Evolutionary conservation across 2,888 invertebrate species (phyloP).

Genomic region (Phortica okadai): DNA sequence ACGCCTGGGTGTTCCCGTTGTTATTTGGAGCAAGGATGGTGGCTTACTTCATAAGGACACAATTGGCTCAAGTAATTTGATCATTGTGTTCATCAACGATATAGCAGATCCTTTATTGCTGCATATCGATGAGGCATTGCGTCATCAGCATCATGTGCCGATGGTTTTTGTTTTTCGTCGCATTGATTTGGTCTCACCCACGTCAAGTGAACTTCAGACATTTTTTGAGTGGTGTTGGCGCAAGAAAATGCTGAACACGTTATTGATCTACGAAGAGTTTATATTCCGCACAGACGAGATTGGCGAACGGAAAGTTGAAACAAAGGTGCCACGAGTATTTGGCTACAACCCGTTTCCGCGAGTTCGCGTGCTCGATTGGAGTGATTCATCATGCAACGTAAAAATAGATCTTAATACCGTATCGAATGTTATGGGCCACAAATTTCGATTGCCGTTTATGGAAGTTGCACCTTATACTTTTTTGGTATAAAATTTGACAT

Average conservation of each 20-base stretch:
- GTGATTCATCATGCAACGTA: neutral
- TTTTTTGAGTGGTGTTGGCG: constrained; percentile 17
- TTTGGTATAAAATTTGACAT: too few relatives aligned
- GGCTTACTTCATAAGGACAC: neutral
- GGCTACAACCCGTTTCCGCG: neutral
- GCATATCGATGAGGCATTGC: neutral
- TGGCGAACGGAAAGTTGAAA: neutral
- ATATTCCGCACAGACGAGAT: neutral
- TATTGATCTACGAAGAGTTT: neutral
- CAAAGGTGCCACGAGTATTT: neutral
- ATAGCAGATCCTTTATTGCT: neutral
- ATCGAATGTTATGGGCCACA: neutral
- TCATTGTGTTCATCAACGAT: neutral
- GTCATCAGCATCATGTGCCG: neutral
- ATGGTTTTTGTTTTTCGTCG: neutral
- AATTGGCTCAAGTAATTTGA: constrained; percentile 1
- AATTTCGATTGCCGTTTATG: too few relatives aligned
- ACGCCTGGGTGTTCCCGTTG: neutral
- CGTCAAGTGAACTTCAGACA: neutral
- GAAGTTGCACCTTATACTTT: too few relatives aligned
- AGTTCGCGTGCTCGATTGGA: neutral
- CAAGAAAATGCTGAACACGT: neutral
- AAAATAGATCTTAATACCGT: neutral
- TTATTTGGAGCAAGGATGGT: neutral
- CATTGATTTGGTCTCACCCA: neutral